A percentile compares a stretch with the other conserved stretches of the same genome.
Conservation (phyloP, 1,140 invertebrate genomes). For the Pseudomyrmex concolor region DNA sequence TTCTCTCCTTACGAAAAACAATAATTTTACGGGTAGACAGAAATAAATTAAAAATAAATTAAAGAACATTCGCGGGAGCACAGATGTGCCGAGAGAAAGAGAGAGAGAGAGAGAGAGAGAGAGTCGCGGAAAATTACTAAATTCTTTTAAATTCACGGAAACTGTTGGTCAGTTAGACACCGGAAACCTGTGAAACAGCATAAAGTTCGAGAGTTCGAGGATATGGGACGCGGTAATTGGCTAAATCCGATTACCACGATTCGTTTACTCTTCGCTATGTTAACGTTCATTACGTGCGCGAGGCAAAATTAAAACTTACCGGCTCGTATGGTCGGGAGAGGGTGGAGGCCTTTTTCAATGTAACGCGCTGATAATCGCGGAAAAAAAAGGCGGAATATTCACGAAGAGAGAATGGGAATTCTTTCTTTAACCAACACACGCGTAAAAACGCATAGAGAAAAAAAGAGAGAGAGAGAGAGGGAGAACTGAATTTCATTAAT, state of each 20-base stretch:
- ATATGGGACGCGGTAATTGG: slow-evolving; percentile 35
- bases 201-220: slow-evolving; percentile 24
- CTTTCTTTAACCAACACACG: not conserved
- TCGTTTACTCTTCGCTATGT: slow-evolving; percentile 32
- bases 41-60: too few species aligned
- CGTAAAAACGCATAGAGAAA: too few species aligned
- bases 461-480: too few species aligned
- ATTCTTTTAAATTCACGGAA: not conserved
- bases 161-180: not conserved
- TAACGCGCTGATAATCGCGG: slow-evolving; percentile 41
- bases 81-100: too few species aligned
- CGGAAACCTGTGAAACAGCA: not conserved
- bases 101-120: too few species aligned
- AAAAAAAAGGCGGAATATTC: slow-evolving; percentile 5
- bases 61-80: too few species aligned
- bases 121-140: too few species aligned
- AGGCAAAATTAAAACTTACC: slow-evolving; percentile 46
- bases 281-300: slow-evolving; percentile 47
- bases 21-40: too few species aligned
- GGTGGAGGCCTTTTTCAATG: slow-evolving; percentile 26
- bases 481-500: slow-evolving; percentile 30
- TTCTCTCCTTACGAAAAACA: too few species aligned
- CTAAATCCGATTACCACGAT: slow-evolving; percentile 53
- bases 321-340: not conserved
- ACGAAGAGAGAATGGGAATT: slow-evolving; percentile 10